These are phyloP conservation scores for Campylorhamphus procurvoides DNA, from an alignment of 2,113 vertebrate species.

Conservation along the genomic window DNA sequence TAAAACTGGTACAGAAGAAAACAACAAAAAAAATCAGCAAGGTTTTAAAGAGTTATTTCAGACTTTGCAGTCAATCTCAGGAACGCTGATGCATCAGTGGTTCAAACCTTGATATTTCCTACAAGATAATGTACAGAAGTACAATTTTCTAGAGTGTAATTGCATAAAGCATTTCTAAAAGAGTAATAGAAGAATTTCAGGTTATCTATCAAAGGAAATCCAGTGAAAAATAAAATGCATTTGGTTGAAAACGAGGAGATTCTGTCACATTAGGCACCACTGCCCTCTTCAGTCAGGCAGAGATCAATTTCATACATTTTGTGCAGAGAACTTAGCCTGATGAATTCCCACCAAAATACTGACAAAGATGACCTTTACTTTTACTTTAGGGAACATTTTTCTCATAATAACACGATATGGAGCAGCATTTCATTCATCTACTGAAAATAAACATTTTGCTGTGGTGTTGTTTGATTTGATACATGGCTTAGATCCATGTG, in stretches of 20 bases:
- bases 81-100: conserved; percentile 39
- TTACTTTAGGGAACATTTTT: neutral
- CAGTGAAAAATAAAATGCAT: conserved; percentile 50
- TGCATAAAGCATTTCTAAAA: conserved; percentile 66
- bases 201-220: conserved; percentile 63
- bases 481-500: neutral
- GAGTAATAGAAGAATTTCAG: conserved; percentile 62
- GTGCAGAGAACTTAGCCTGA: neutral
- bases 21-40: neutral
- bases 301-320: neutral
- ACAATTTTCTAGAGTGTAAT: conserved; percentile 70
- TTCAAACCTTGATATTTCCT: conserved; percentile 55
- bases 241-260: neutral
- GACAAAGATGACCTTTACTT: neutral
- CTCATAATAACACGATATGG: neutral
- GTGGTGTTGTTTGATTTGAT: neutral
- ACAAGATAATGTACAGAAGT: conserved; percentile 53
- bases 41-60: conserved; percentile 61
- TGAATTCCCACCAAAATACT: neutral
- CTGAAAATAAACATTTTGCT: neutral
- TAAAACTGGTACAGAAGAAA: neutral
- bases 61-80: conserved; percentile 51
- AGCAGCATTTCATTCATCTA: neutral
- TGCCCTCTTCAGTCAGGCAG: conserved; percentile 70
- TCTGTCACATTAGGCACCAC: conserved; percentile 47